Base-by-base conservation (phyloP, 2,888 invertebrate species). In the Mellilla xanthometata region DNA sequence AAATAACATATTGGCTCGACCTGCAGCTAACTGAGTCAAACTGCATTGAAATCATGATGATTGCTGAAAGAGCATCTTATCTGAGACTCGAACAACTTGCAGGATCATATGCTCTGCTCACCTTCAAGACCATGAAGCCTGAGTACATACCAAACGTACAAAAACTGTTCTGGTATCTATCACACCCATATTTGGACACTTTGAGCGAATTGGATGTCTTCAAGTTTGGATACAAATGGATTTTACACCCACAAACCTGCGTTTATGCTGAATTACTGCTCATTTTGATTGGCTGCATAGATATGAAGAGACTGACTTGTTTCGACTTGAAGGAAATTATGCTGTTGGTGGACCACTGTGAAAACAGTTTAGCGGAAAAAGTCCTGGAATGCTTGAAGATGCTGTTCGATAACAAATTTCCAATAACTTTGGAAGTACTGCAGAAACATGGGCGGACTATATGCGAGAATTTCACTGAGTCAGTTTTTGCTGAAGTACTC, bases 111-210 rank as follows among this genome's bases (percentile, higher is more conserved):
- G 86, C 84, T 0, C 59, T 89, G 3, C 60, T 80, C 3, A 65
- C 77, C 7, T 87, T 88, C 43, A 72, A 76, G 39, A 39, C 44
- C 4, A 81, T 86, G 81, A 73, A 72, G 36, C 67, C 76, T 5
- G 64, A 76, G 38, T 63, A 62, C 44, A 68, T 87, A 31, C 68
- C 74, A 12, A 60, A 75, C 26, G 61, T 88, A 19, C 54, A 72
- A 2, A 78, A 66, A 52, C 58, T 89, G 0, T 76, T 71, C 26
- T 89, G 88, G 87, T 88, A 87, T 44, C 64, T 89, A 7, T 86
- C 87, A 11, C 84, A 88, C 48, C 76, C 84, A 32, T 75, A 78
- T 53, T 66, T 88, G 46, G 66, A 81, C 48, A 49, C 65, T 1
- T 56, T 64, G 1, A 71, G 52, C 54, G 89, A 89, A 60, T 50